These are phyloP conservation scores for Rhabdophis nuchalis DNA, from an alignment of 2,797 vertebrate species.

Conservation along the genomic window DNA sequence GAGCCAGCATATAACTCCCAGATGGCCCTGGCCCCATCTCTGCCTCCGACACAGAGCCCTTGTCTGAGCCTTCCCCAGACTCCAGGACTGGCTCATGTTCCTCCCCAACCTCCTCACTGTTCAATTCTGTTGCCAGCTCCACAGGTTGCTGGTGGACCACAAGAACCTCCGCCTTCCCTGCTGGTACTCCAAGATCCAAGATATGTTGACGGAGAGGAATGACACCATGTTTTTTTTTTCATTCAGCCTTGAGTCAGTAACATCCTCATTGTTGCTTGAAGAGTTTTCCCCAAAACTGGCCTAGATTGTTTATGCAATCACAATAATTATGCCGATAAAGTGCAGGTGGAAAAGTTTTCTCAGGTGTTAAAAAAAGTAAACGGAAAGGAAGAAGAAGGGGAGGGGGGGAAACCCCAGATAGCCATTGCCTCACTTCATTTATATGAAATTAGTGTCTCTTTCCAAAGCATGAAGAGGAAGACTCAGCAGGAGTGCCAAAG, in stretches of 20 bases:
- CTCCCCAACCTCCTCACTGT: no score
- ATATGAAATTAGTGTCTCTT: background rate
- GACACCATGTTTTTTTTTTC: background rate
- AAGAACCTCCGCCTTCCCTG: background rate
- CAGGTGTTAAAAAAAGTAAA: background rate
- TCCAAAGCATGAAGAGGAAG: background rate
- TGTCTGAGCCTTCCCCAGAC: no score
- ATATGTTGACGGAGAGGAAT: background rate
- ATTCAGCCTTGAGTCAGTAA: background rate
- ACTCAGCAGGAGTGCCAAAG: background rate
- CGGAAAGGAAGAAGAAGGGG: background rate
- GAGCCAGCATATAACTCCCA: no score
- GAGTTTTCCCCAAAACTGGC: background rate
- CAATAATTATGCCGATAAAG: background rate
- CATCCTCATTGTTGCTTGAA: background rate
- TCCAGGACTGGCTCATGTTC: no score
- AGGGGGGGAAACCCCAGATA: rapidly evolving
- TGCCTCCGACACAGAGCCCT: no score
- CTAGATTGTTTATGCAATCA: background rate
- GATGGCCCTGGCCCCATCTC: no score
- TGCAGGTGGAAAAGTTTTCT: background rate
- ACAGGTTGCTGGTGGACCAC: no score
- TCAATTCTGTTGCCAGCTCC: no score
- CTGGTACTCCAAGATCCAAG: background rate
- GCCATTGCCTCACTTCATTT: background rate